Evolutionary conservation across 1,140 invertebrate species (phyloP), one percentile per base, ranked within the genome.

Genomic region (Megathymus violae): DNA sequence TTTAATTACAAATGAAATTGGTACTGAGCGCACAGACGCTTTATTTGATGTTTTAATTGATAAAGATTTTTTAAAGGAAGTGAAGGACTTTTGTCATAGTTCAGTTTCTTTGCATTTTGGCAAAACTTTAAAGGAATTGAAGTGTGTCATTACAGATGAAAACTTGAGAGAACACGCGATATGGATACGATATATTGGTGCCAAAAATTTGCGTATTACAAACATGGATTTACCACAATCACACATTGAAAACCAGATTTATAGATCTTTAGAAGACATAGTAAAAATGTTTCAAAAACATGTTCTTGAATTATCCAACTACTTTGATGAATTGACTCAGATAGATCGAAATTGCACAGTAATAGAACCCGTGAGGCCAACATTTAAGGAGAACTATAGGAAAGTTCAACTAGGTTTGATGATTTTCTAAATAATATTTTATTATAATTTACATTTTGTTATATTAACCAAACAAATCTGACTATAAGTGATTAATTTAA

Each of bases 361-460:
- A 5, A 67, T 82, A 62, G 83, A 89, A 62, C 86, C 86, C 17
- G 38, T 75, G 15, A 68, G 78, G 36, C 74, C 74, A 36, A 73
- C 75, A 34, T 86, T 76, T 58, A 86, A 82, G 60, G 80, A 86
- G 63, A 71, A 83, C 47, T 87, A 73, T 52, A 75, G 86, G 64
- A 81, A 71, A 76, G 85, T 89, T 56, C 43, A 65, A 14, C 41
- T 88, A 54, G 81, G 85, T 88, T 64, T 48, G 36, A 41, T 46
- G n/a, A 38, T 34, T 43, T 4, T 1, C 9, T 9, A 4, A 31
- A 31, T 31, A n/a, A n/a, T n/a, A n/a, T n/a, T n/a, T n/a, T n/a
- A n/a, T n/a, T n/a, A n/a, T n/a, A n/a, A n/a, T n/a, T n/a, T n/a
- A n/a, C n/a, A n/a, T n/a, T n/a, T n/a, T n/a, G n/a, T n/a, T n/a